phyloP scores from a whole-genome alignment of 2,797 vertebrate genomes.

The Dipus sagitta region DNA sequence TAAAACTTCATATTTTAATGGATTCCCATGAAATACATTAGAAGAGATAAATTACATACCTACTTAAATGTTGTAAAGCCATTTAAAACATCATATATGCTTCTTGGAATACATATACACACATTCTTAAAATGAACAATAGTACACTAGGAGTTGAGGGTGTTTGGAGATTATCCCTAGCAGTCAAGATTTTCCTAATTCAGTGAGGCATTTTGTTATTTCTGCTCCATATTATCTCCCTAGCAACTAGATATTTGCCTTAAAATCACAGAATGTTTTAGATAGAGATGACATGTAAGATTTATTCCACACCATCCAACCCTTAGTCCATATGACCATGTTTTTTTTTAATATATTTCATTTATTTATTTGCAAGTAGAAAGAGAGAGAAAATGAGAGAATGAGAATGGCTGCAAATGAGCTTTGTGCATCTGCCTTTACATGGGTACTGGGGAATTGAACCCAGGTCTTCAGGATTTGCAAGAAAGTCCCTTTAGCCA shows the following conservation, averaged over 20 bases:
- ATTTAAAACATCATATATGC: neutral
- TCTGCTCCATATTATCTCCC: neutral
- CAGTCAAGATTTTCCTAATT: neutral
- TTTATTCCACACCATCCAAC: neutral
- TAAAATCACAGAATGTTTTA: conserved; percentile 32
- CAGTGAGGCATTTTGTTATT: neutral
- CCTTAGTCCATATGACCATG: neutral
- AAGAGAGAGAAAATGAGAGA: no score
- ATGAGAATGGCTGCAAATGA: no score
- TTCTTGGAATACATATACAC: neutral
- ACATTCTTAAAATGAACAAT: neutral
- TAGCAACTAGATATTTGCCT: neutral
- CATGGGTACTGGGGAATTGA: no score
- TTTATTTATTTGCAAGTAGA: no score
- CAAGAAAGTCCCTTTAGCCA: no score
- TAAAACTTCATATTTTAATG: neutral
- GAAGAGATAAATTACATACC: neutral
- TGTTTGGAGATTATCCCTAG: neutral
- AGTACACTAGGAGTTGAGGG: no score
- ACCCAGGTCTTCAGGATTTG: no score
- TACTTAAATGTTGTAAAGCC: neutral
- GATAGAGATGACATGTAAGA: neutral
- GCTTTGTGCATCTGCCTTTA: no score
- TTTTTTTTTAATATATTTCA: neutral
- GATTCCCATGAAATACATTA: neutral